A percentile compares a stretch with the other conserved stretches of the same genome.
Evolutionary conservation across 2,888 invertebrate species (phyloP).

Genomic region (Drosophila anomelani): DNA sequence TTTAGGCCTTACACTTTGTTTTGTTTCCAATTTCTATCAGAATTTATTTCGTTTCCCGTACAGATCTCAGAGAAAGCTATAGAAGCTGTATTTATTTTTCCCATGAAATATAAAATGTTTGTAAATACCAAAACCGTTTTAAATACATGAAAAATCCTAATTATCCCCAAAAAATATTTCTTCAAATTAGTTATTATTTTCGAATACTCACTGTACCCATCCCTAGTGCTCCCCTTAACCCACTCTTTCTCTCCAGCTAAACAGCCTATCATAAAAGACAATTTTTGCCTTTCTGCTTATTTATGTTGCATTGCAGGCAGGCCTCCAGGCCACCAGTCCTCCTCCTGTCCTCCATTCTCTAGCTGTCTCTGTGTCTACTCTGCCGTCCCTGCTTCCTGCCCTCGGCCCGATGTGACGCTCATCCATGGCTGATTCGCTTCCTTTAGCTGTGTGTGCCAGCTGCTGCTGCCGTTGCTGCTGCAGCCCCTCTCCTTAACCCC

Average conservation of each 20-base stretch:
- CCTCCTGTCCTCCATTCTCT: slow-evolving; percentile 4
- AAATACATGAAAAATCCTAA: accelerated
- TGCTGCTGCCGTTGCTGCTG: slow-evolving; percentile 7
- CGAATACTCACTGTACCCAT: slow-evolving; percentile 14
- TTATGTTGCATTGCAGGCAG: slow-evolving; percentile 70
- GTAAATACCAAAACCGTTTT: neutral
- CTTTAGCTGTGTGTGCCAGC: slow-evolving; percentile 10
- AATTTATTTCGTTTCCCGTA: no score
- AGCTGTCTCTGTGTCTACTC: neutral
- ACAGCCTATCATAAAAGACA: slow-evolving; percentile 74
- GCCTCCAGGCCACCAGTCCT: neutral
- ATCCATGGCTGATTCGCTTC: slow-evolving; percentile 13
- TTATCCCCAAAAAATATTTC: neutral
- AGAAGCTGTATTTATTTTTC: no score
- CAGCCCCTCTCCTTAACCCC: slow-evolving; percentile 2
- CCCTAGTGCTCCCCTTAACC: slow-evolving; percentile 2
- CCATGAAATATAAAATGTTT: neutral
- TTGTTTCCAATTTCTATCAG: neutral
- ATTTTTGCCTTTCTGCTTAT: slow-evolving; percentile 72
- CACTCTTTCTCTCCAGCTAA: slow-evolving; percentile 21
- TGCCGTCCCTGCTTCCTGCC: neutral
- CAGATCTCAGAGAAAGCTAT: no score
- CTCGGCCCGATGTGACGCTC: slow-evolving; percentile 6
- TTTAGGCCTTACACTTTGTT: neutral
- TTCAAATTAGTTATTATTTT: neutral